Evolutionary conservation across 2,888 invertebrate species (phyloP), one percentile per base, ranked within the genome.

Genomic region (Meteorus colon): DNA sequence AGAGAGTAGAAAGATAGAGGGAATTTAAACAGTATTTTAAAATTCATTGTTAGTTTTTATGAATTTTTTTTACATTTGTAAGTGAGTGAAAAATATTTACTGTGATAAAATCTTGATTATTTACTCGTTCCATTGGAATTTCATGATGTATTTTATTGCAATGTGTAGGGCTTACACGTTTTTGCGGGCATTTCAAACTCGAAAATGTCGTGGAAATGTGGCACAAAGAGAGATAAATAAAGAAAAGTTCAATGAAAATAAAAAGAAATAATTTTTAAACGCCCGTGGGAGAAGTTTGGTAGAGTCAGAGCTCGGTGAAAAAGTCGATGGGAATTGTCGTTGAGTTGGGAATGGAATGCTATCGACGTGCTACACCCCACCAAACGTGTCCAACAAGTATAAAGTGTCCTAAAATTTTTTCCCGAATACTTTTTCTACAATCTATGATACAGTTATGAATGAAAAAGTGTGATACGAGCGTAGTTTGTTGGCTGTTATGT

Each of bases 391-490:
- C 48, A 48, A 48, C 48, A 1, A n/a, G 55, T 8, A 19, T 55
- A 4, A 55, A 55, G 55, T 55, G 24, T 55, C 55, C 19, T 55
- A 1, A 51, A 51, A n/a, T 55, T 55, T 55, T 55, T 55, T 19
- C 12, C 5, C 8, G 12, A 5, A 34, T 31, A 63, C 12, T 63
- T 63, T 63, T 16, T 34, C 34, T 63, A n/a, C 34, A 34, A 16
- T 31, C 65, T 65, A 10, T 19, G 19, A 65, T 19, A 37, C 34
- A 37, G n/a, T 37, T 37, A 34, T 55, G 19, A 55, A 65, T 65
- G 62, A 65, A 65, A 41, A 65, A 65, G 65, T 65, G 65, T 65
- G 63, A 34, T n/a, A n/a, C n/a, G 48, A 63, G n/a, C 4, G 34
- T 37, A 37, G 65, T 65, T 65, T 41, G 65, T 0, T 6, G n/a